phyloP scores from a whole-genome alignment of 2,888 invertebrate species.

The Blera fallax region DNA sequence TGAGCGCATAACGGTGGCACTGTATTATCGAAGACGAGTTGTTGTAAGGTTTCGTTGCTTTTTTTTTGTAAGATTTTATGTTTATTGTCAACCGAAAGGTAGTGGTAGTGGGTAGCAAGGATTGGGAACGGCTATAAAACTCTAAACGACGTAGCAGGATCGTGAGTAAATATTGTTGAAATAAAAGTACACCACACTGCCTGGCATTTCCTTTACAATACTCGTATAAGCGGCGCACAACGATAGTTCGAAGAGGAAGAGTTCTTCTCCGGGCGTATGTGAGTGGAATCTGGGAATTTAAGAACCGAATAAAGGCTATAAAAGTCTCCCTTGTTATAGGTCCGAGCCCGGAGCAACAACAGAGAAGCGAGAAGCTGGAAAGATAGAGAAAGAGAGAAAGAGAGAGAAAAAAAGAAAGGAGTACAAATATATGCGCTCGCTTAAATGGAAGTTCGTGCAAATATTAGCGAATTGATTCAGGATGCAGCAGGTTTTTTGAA shows the following conservation, averaged over 20 bases:
- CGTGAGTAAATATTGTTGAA: conserved; percentile 68
- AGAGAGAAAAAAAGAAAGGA: background rate
- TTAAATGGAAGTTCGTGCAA: conserved; percentile 69
- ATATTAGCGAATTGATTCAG: conserved; percentile 70
- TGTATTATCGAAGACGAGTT: conserved; percentile 25
- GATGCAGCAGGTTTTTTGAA: conserved; percentile 52
- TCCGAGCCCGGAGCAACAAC: background rate
- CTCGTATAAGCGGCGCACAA: background rate
- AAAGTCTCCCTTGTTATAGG: conserved; percentile 9
- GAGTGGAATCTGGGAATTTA: conserved; percentile 30
- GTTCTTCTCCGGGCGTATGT: background rate
- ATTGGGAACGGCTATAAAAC: conserved; percentile 33
- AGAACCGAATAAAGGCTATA: conserved; percentile 44
- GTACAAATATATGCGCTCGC: conserved; percentile 51
- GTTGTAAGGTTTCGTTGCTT: background rate
- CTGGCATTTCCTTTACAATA: conserved; percentile 11
- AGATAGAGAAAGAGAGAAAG: background rate
- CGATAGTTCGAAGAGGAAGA: background rate
- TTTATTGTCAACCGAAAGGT: conserved; percentile 39
- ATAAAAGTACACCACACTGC: conserved; percentile 48
- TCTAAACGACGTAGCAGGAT: conserved; percentile 49
- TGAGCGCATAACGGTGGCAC: conserved; percentile 25
- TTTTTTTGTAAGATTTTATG: background rate
- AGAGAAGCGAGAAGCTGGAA: background rate
- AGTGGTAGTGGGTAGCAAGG: background rate